phyloP scores from a whole-genome alignment of 2,113 vertebrate species.

The Merops nubicus region DNA sequence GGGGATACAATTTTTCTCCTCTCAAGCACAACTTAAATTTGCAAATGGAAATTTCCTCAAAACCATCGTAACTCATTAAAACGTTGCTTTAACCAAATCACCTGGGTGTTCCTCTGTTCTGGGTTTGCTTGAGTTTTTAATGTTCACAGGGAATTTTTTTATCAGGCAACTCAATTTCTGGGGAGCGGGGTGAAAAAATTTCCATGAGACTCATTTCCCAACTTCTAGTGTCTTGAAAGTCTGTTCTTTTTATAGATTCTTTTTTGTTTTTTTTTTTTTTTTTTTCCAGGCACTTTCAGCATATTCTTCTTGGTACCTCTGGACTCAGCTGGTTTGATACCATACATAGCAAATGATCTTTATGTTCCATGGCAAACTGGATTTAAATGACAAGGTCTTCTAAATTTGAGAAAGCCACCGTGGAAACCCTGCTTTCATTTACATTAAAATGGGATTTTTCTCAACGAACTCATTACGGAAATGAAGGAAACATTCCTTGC shows the following conservation, averaged over 20 bases:
- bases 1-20: not conserved
- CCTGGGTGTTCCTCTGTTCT: not conserved
- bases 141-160: not conserved
- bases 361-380: conserved; percentile 5
- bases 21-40: not conserved
- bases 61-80: not conserved
- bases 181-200: not conserved
- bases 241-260: not conserved
- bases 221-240: not conserved
- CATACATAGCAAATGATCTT: not conserved
- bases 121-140: not conserved
- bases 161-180: not conserved
- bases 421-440: not conserved
- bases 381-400: conserved; percentile 38
- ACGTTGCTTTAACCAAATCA: not conserved
- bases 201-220: not conserved
- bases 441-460: not conserved
- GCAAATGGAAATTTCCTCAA: not conserved
- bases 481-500: not conserved
- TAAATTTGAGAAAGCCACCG: not conserved
- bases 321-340: not conserved
- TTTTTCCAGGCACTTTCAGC: not conserved
- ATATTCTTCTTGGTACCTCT: not conserved
- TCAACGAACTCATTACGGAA: not conserved
- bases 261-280: not conserved